Evolutionary conservation across 2,888 invertebrate species (phyloP).

Genomic region (Cynaeus angustus): DNA sequence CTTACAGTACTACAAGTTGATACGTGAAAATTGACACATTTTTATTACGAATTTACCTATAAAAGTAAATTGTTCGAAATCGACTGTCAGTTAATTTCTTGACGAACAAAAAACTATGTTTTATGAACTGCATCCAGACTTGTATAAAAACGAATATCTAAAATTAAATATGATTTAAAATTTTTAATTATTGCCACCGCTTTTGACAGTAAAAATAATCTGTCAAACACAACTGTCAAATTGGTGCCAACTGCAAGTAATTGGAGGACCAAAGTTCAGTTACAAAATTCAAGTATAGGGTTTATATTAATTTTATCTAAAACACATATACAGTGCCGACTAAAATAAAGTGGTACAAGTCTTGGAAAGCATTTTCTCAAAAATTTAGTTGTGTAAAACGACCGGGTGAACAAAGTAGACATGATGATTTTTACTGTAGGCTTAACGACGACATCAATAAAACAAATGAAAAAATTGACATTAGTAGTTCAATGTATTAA

Average conservation of each 20-base stretch:
- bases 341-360: no score
- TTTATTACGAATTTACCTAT: conserved; percentile 54
- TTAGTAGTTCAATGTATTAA: no score
- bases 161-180: conserved; percentile 6
- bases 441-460: no score
- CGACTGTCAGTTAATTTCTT: conserved; percentile 52
- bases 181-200: not conserved
- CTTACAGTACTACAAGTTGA: conserved; percentile 41
- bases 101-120: conserved; percentile 49
- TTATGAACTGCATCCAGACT: conserved; percentile 55
- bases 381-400: no score
- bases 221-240: not conserved
- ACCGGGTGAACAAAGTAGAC: no score
- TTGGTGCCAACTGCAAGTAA: not conserved
- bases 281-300: no score
- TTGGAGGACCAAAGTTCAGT: no score
- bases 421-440: no score
- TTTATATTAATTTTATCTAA: no score
- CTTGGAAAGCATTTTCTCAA: no score
- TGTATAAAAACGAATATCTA: not conserved
- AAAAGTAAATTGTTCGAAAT: conserved; percentile 55
- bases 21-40: conserved; percentile 26
- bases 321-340: no score
- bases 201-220: conserved; percentile 2
- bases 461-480: no score